Evolutionary conservation across 2,888 invertebrate genomes (phyloP), one percentile per base, ranked within the genome.

Genomic region (Abrostola tripartita): DNA sequence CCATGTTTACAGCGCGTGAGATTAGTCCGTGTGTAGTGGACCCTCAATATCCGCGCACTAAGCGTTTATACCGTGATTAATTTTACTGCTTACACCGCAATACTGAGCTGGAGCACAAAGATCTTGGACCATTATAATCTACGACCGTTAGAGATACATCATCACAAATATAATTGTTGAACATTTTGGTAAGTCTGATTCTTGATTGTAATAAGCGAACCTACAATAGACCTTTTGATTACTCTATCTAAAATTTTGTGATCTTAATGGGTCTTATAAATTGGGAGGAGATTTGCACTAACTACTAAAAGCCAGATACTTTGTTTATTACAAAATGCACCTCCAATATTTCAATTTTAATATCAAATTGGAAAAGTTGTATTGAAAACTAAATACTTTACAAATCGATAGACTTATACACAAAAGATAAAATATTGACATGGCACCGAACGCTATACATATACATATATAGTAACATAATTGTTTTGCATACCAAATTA

Each of bases 1-100:
- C 79, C 82, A 76, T 88, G 89, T 84, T 88, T 86, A 89, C 85
- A 86, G 81, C 81, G 87, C 85, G 85, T 86, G 86, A 88, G 87
- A 89, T 89, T 88, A 88, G 82, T 82, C 82, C 82, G 78, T 81
- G 82, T 84, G 82, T 85, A 84, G 82, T 86, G 86, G 85, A 86
- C 87, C 86, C 86, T 68, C 71, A 84, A 86, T 82, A 83, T 81
- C 80, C 79, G 81, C 76, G 61, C 79, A 82, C 78, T 83, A 85
- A 86, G 87, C 85, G 84, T 83, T 87, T 83, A 86, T 76, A 74
- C 68, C 70, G 70, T 79, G 76, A 81, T 81, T 81, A 81, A 82
- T 84, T 80, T 79, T 72, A 76, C 79, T 69, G 65, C 74, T 68
- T 67, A 71, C 70, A 68, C 63, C 52, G 67, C 74, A 59, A 74